Evolutionary conservation across 1,140 invertebrate species (phyloP).

Genomic region (Littorina saxatilis): DNA sequence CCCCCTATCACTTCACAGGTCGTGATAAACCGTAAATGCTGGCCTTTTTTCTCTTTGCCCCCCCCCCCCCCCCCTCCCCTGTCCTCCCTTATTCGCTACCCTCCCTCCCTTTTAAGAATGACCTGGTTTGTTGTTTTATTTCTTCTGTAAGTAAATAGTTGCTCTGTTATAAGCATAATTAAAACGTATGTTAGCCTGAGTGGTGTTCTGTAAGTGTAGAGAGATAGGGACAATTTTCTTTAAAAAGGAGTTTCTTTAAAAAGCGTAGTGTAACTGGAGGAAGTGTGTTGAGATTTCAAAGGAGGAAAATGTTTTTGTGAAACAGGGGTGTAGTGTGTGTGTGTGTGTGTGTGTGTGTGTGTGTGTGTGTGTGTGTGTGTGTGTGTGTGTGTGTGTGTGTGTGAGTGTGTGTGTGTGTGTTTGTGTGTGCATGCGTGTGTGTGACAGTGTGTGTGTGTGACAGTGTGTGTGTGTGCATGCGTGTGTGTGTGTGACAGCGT

Average conservation of each 20-base stretch:
- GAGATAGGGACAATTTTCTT: background rate
- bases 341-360: conserved; percentile 1
- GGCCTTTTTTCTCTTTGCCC: too few relatives aligned
- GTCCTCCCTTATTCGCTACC: too few relatives aligned
- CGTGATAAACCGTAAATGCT: too few relatives aligned
- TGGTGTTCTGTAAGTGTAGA: too few relatives aligned
- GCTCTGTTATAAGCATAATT: too few relatives aligned
- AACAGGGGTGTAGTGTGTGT: background rate
- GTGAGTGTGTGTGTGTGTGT: background rate
- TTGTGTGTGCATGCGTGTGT: background rate
- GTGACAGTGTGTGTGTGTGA: background rate
- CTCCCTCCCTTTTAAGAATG: too few relatives aligned
- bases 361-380: conserved; percentile 17
- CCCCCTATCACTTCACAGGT: too few relatives aligned
- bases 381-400: conserved; percentile 21
- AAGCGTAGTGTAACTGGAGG: background rate
- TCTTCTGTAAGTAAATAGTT: too few relatives aligned
- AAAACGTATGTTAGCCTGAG: too few relatives aligned
- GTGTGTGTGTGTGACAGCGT: background rate
- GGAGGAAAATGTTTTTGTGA: background rate
- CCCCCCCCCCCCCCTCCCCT: too few relatives aligned
- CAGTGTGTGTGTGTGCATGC: background rate
- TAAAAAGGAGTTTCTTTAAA: background rate
- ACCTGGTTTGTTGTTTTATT: too few relatives aligned
- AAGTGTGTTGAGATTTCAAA: background rate